Base-by-base conservation (phyloP, 2,888 invertebrate species). In the Dicyrtoma fusca region DNA sequence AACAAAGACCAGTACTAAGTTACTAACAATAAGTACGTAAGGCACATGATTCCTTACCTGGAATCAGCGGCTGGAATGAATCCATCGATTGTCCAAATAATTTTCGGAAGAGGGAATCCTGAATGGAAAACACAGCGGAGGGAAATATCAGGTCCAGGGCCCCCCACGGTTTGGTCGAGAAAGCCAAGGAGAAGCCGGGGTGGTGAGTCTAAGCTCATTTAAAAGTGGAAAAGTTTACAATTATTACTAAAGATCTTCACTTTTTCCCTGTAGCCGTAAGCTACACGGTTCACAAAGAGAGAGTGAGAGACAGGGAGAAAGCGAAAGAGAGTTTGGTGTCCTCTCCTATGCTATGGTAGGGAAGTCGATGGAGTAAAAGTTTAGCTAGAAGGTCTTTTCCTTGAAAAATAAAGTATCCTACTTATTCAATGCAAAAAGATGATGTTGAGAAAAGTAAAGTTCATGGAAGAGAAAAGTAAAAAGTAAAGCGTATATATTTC, bases 21-120 rank as follows among this genome's bases (percentile, higher is more conserved):
- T n/a, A n/a, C n/a, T n/a, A n/a, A n/a, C n/a, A n/a, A n/a, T n/a
- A 34, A 21, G 57, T 3, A 57, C 17, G 2, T 57, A 23, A n/a
- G 19, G 17, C 57, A n/a, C 8, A 13, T 13, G 34, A 5, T 49
- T 49, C 5, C 17, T 44, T 74, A 75, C 75, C 75, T 74, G n/a
- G 82, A 87, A 88, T 88, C 86, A 83, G 88, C 86, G 80, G 86
- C 85, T 80, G 86, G 83, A 47, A 89, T 88, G 82, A 88, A 90
- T 62, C 90, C 90, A 82, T 91, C 91, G 77, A 91, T 85, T 55
- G 88, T 86, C 92, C 92, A 92, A 21, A 88, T 86, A 81, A 92
- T 89, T 82, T 89, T 88, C 3, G 92, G 92, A 63, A 90, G 89
- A 14, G 92, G 92, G 84, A 91, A 90, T 44, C 90, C 90, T 62